A percentile compares a stretch with the other conserved stretches of the same genome.
Conservation (phyloP, 1,140 invertebrate genomes). For the Drosophila sturtevanti region DNA sequence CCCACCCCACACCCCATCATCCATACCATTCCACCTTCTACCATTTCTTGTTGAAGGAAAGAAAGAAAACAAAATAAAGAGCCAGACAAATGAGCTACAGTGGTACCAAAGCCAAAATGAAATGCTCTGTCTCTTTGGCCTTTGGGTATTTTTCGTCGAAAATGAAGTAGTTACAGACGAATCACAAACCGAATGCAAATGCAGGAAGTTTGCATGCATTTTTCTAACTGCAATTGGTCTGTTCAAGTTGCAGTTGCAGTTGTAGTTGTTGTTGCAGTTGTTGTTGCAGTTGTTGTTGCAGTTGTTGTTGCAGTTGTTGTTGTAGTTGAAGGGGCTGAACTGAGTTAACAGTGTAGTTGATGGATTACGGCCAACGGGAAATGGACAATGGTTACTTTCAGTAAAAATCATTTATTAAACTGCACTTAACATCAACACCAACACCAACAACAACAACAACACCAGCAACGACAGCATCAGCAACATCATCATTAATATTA, state of each 20-base stretch:
- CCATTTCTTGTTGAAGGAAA: not conserved
- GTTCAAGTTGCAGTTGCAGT: not conserved
- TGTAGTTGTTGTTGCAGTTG: too few species aligned
- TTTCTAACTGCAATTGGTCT: too few species aligned
- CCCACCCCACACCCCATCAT: too few species aligned
- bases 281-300: too few species aligned
- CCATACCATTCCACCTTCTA: too few species aligned
- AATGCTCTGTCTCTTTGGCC: not conserved
- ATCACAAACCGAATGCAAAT: constrained; percentile 56
- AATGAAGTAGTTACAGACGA: constrained; percentile 8
- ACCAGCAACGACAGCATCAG: constrained; percentile 7
- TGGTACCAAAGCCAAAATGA: constrained; percentile 28
- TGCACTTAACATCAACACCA: constrained; percentile 82
- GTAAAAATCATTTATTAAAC: constrained; percentile 82
- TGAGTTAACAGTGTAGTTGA: not conserved
- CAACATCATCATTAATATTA: constrained; percentile 19
- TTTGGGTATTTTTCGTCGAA: constrained; percentile 5
- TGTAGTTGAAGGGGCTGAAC: not conserved
- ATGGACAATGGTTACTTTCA: constrained; percentile 26
- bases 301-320: not conserved
- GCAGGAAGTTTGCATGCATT: constrained; percentile 63
- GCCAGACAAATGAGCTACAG: constrained; percentile 65
- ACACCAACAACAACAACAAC: constrained; percentile 69
- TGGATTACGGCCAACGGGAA: constrained; percentile 12
- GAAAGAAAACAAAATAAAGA: not conserved